Base-by-base conservation (phyloP, 2,888 invertebrate species). In the Rhyacophila evoluta region DNA sequence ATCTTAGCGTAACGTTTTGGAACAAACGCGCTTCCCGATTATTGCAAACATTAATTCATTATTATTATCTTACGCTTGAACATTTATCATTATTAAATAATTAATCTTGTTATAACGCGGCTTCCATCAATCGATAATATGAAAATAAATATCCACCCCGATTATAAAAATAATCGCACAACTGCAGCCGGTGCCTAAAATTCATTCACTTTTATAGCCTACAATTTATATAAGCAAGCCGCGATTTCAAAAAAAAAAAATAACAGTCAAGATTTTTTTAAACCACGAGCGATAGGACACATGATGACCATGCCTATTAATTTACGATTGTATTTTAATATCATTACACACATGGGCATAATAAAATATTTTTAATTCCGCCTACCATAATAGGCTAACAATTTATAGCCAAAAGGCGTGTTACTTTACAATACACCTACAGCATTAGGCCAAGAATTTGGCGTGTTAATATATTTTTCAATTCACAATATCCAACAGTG, bases 401-500 rank as follows among this genome's bases (percentile, higher is more conserved):
- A 55, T 55, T 19, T 19, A 55, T 25, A 55, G 19, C 19, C 55
- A n/a, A 15, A 19, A 55, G 55, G 19, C 29, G 29, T 33, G 29
- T 33, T 33, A 15, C 15, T 41, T 12, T 12, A 41, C n/a, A 41
- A 12, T 41, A 12, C 41, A n/a, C 41, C n/a, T 41, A 15, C 4
- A 4, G 10, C 12, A 11, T 12, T 15, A 41, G n/a, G n/a, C 41
- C 41, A 41, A 12, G 2, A 41, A 41, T 12, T n/a, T 15, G 33
- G 69, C 69, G 29, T 1, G 69, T 33, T 33, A 69, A 33, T 28
- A 33, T 33, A 11, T 69, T 36, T 37, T 77, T 29, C 27, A n/a
- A 36, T 77, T 74, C 71, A 75, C 67, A 71, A 25, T 37, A 73
- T 72, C 73, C 37, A 28, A 38, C 28, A 39, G 19, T 39, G 25